phyloP scores from a whole-genome alignment of 2,797 vertebrate species.

The Chrysocyon brachyurus region DNA sequence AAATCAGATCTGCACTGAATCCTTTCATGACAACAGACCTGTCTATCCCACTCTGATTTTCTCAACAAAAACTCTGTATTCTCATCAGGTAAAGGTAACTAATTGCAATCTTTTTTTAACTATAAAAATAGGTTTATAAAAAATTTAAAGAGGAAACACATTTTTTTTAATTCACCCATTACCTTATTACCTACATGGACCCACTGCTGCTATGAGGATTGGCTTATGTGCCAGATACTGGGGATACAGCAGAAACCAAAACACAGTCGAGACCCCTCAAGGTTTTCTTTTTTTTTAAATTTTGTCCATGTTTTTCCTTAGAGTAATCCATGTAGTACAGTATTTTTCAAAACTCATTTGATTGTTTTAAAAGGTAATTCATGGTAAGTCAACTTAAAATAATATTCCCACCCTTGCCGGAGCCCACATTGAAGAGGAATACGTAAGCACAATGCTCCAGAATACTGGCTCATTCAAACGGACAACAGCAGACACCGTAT shows the following conservation, averaged over 20 bases:
- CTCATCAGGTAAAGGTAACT: constrained; percentile 35
- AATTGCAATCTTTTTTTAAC: constrained; percentile 20
- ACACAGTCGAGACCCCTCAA: not conserved
- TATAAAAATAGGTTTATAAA: not conserved
- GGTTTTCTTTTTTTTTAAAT: not conserved
- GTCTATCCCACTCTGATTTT: not conserved
- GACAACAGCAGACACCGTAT: not conserved
- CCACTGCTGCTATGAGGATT: not conserved
- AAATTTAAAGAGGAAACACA: constrained; percentile 17
- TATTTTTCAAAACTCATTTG: not conserved
- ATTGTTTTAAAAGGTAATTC: not conserved
- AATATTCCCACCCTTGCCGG: not conserved
- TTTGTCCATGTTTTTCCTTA: not conserved
- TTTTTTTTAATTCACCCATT: not conserved
- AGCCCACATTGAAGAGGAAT: not conserved
- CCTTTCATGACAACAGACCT: not conserved
- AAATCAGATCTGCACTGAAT: not conserved
- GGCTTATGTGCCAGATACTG: too few species aligned
- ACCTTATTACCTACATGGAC: constrained; percentile 10
- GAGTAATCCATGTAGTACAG: not conserved
- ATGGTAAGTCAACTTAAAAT: not conserved
- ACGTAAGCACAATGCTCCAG: not conserved
- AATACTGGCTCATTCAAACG: not conserved
- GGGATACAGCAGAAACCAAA: not conserved
- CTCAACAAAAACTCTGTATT: not conserved